Evolutionary conservation across 1,140 invertebrate genomes (phyloP).

Genomic region (Telenomus remus): DNA sequence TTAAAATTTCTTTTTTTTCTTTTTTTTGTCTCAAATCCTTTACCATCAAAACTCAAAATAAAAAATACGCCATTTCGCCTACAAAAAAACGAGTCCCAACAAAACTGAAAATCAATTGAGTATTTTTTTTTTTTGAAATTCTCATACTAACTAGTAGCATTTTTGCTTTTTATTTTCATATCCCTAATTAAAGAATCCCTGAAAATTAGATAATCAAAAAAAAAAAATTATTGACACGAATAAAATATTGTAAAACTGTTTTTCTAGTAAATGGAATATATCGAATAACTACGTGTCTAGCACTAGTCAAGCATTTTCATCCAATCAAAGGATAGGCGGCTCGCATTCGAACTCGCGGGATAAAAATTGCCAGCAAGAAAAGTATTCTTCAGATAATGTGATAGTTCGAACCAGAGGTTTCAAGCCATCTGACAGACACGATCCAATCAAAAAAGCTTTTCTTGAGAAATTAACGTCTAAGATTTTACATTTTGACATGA

Average conservation of each 20-base stretch:
- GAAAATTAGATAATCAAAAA: too few relatives aligned
- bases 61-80: too few relatives aligned
- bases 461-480: constrained; percentile 85
- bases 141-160: too few relatives aligned
- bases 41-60: too few relatives aligned
- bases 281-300: constrained; percentile 60
- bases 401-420: constrained; percentile 81
- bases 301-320: constrained; percentile 50
- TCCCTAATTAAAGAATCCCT: too few relatives aligned
- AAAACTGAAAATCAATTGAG: too few relatives aligned
- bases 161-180: too few relatives aligned
- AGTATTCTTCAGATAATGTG: constrained; percentile 73
- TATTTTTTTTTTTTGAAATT: too few relatives aligned
- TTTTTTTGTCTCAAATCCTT: too few relatives aligned
- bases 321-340: constrained; percentile 62
- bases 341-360: constrained; percentile 54
- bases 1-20: too few relatives aligned
- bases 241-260: not conserved
- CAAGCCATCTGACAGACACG: constrained; percentile 88
- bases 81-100: too few relatives aligned
- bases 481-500: constrained; percentile 86
- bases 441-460: constrained; percentile 86
- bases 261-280: constrained; percentile 22
- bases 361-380: constrained; percentile 65
- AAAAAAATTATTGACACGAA: too few relatives aligned